phyloP scores from a whole-genome alignment of 2,888 invertebrate genomes.

The Cryptocheilus praepositus region DNA sequence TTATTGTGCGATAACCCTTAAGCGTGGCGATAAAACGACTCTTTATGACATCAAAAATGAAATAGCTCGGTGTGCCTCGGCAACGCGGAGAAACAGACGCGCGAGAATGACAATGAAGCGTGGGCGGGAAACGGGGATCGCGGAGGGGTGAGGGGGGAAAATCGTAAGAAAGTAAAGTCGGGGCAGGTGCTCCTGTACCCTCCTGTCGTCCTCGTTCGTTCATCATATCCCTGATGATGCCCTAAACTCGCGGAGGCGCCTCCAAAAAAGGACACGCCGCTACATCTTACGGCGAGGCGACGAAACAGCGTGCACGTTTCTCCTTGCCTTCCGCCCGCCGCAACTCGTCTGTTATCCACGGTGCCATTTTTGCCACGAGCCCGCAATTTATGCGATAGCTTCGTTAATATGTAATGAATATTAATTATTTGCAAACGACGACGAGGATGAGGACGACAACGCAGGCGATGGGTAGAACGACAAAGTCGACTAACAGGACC shows the following conservation, averaged over 20 bases:
- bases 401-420: conserved; percentile 74
- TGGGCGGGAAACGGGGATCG: conserved; percentile 6
- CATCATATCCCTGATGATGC: background rate
- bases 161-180: conserved; percentile 7
- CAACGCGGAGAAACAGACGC: conserved; percentile 23
- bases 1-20: conserved; percentile 75
- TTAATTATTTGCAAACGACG: conserved; percentile 70
- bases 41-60: conserved; percentile 73
- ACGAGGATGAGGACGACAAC: conserved; percentile 47
- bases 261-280: conserved; percentile 52
- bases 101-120: conserved; percentile 16
- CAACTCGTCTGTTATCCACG: conserved; percentile 51
- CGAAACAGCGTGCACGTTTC: conserved; percentile 49
- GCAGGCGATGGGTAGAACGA: conserved; percentile 21
- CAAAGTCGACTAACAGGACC: background rate
- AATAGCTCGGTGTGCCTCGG: conserved; percentile 62
- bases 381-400: conserved; percentile 71
- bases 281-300: conserved; percentile 61
- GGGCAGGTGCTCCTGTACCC: conserved; percentile 22
- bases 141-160: conserved; percentile 12
- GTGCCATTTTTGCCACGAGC: conserved; percentile 53
- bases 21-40: conserved; percentile 72
- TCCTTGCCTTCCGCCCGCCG: conserved; percentile 9
- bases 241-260: background rate
- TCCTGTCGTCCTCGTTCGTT: background rate